Evolutionary conservation across 2,113 vertebrate species (phyloP).

Genomic region (Pyrgilauda ruficollis): DNA sequence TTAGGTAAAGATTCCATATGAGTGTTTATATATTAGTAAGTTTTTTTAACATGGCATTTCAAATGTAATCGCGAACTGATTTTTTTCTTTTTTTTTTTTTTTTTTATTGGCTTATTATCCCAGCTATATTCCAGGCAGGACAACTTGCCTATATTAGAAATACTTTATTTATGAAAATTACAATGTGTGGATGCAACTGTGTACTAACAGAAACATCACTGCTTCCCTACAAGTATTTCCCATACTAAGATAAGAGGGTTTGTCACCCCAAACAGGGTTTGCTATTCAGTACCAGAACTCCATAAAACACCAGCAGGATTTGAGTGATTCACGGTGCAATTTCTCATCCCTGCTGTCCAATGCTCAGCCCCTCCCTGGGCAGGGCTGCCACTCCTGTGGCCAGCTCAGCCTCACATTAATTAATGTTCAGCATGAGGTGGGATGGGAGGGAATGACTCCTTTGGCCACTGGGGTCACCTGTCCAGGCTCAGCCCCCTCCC

Average conservation of each 20-base stretch:
- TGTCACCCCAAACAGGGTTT: not conserved
- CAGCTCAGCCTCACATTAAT: fast-evolving
- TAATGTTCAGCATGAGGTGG: fast-evolving
- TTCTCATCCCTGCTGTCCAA: not conserved
- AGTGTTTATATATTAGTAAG: not conserved
- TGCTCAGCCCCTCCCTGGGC: not conserved
- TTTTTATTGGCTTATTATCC: not conserved
- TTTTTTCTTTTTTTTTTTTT: not conserved
- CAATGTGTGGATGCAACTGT: not conserved
- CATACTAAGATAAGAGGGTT: not conserved
- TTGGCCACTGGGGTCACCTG: not conserved
- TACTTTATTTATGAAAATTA: not conserved
- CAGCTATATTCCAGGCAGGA: not conserved
- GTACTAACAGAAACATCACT: not conserved
- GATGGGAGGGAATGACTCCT: not conserved
- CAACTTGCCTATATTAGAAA: not conserved
- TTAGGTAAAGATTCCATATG: not conserved
- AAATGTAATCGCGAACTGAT: not conserved
- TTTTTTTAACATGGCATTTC: not conserved
- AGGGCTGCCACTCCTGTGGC: not conserved
- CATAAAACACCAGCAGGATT: not conserved
- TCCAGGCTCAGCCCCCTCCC: not conserved
- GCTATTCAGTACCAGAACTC: not conserved
- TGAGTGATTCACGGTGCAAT: fast-evolving
- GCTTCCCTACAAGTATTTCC: not conserved